Base-by-base conservation (phyloP, 2,113 vertebrate genomes). In the Mustelus asterias region DNA sequence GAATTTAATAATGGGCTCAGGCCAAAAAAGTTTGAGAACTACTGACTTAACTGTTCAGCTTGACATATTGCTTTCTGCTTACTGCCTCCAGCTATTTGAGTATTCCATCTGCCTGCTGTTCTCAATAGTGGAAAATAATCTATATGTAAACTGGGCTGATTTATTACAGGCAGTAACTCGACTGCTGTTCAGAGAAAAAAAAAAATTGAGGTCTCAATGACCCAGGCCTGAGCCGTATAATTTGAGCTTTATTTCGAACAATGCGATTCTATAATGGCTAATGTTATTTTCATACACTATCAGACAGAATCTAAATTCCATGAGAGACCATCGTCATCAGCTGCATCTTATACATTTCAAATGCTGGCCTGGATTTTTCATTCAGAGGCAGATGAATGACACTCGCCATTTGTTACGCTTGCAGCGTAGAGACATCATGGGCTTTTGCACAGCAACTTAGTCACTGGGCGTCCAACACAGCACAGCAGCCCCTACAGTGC, bases 61-160 rank as follows among this genome's bases (percentile, higher is more conserved):
- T 92, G 16, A 92, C 89, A 1, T n/a, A 92, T 93, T 65, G n/a
- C 5, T 63, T 67, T 67, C 89, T 93, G 33, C 29, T 93, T 22
- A 93, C n/a, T 93, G 89, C 89, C 89, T 37, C 89, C 33, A 93
- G 60, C 60, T 92, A 63, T 63, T 92, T 63, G 26, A 92, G 60
- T 60, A 92, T 33, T 92, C 58, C 58, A 92, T 63, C 29, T 65
- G 60, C 89, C 89, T 9, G 18, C 33, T 93, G 89, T 18, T 93
- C 60, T 93, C 58, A 65, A 37, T 65, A 37, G 33, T 37, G 60
- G 89, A 93, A 93, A 65, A 65, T 65, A 93, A 7, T 93, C 89
- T 22, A 8, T 58, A 33, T 60, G 86, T 67, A 93, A 65, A 93
- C 89, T 18, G 33, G 33, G n/a, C 60, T 65, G 89, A 93, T 93